Conservation (phyloP, 2,888 invertebrate genomes). For the Adelognathus sp. region DNA sequence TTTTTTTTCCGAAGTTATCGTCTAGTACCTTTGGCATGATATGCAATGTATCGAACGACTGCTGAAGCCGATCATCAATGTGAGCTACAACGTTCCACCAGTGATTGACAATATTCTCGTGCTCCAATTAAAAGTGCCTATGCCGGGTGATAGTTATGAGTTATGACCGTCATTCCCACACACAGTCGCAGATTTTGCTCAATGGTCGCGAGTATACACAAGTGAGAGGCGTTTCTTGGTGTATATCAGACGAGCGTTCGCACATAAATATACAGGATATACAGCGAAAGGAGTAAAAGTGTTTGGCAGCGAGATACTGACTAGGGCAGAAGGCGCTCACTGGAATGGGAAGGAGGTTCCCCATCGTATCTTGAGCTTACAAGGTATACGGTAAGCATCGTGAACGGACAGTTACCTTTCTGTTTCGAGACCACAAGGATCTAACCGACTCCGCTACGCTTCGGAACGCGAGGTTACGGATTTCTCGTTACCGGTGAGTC, state of each 20-base stretch:
- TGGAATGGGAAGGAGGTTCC: conserved; percentile 71
- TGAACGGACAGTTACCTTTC: conserved; percentile 78
- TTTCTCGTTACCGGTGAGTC: conserved; percentile 59
- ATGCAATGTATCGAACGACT: no score
- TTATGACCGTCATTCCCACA: no score
- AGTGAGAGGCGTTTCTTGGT: not conserved
- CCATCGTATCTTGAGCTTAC: conserved; percentile 63
- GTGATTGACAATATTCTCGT: not conserved
- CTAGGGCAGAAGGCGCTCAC: conserved; percentile 65
- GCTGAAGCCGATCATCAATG: no score
- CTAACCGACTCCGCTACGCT: conserved; percentile 63
- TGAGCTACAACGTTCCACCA: no score
- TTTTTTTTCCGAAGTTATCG: no score
- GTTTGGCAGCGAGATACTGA: conserved; percentile 25
- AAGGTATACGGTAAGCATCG: conserved; percentile 69
- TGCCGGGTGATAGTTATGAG: no score
- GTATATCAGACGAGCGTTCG: not conserved
- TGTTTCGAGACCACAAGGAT: conserved; percentile 77
- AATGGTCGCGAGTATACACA: not conserved
- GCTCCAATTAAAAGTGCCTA: not conserved
- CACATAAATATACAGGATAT: not conserved
- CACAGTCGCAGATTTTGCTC: conserved; percentile 6
- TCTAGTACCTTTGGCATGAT: no score
- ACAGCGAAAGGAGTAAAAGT: conserved; percentile 10
- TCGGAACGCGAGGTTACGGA: conserved; percentile 52